Conservation (phyloP, 92 coral and sea anemone genomes). For the Epizoanthus ramosus region DNA sequence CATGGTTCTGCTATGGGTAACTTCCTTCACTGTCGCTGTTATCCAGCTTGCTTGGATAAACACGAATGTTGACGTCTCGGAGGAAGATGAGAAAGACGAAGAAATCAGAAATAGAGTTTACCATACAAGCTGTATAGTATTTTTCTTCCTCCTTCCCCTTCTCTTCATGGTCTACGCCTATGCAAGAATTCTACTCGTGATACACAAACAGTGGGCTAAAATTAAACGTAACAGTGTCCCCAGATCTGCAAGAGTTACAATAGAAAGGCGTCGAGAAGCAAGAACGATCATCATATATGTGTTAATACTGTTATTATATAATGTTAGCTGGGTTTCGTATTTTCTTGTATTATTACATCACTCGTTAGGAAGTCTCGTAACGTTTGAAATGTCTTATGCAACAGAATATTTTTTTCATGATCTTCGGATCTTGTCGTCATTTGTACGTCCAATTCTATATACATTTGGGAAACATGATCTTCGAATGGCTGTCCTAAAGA, state of each 20-base stretch:
- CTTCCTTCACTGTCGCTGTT: not conserved
- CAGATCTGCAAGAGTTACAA: not conserved
- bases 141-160: conserved; percentile 14
- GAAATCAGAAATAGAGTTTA: conserved; percentile 25
- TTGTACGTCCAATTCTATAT: conserved; percentile 28
- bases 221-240: not conserved
- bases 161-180: conserved; percentile 34
- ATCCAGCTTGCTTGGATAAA: conserved; percentile 28
- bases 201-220: conserved; percentile 7
- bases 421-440: conserved; percentile 33
- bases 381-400: conserved; percentile 20
- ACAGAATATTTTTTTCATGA: not conserved
- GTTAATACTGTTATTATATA: conserved; percentile 4
- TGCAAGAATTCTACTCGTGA: conserved; percentile 3
- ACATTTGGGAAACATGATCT: conserved; percentile 35
- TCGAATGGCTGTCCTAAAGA: not conserved
- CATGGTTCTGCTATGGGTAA: conserved; percentile 13
- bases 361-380: not conserved
- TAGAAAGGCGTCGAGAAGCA: conserved; percentile 13
- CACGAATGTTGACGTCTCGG: conserved; percentile 9
- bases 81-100: conserved; percentile 25
- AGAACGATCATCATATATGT: conserved; percentile 10
- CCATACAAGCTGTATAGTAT: not conserved
- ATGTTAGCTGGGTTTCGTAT: conserved; percentile 23
- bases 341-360: conserved; percentile 17